Evolutionary conservation across 2,113 vertebrate genomes (phyloP).

Genomic region (Muntiacus reevesi): DNA sequence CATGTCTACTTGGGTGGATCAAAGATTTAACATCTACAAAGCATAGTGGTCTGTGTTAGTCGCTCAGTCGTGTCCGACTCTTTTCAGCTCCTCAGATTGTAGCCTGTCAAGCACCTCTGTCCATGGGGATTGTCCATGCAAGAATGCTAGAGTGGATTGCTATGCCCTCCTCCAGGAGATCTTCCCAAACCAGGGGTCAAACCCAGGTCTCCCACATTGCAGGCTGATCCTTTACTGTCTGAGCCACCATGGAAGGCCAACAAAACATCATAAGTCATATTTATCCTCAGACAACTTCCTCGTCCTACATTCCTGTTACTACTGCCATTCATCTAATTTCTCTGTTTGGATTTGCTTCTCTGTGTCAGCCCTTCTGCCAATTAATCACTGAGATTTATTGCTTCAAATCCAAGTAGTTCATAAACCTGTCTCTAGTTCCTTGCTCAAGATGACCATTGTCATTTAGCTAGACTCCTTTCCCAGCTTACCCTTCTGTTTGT

Average conservation of each 20-base stretch:
- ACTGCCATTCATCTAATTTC: background rate
- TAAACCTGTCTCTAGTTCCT: background rate
- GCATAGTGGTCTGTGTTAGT: background rate
- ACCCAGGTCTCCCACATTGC: background rate
- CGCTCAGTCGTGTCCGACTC: fast-evolving
- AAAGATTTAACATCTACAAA: background rate
- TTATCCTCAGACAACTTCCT: background rate
- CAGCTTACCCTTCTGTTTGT: background rate
- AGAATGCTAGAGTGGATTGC: background rate
- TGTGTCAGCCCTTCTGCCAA: background rate
- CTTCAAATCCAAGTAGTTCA: background rate
- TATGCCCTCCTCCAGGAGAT: background rate
- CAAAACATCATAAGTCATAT: background rate
- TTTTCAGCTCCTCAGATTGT: background rate
- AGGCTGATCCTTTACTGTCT: background rate
- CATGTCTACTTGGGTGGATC: background rate
- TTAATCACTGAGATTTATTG: background rate
- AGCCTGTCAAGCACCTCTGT: background rate
- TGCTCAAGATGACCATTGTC: background rate
- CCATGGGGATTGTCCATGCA: background rate
- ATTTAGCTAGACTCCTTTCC: background rate
- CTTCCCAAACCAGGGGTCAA: background rate
- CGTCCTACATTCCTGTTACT: background rate
- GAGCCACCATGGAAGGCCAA: background rate
- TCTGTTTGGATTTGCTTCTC: background rate